phyloP scores from a whole-genome alignment of 2,797 vertebrate genomes.

The Spheniscus humboldti region DNA sequence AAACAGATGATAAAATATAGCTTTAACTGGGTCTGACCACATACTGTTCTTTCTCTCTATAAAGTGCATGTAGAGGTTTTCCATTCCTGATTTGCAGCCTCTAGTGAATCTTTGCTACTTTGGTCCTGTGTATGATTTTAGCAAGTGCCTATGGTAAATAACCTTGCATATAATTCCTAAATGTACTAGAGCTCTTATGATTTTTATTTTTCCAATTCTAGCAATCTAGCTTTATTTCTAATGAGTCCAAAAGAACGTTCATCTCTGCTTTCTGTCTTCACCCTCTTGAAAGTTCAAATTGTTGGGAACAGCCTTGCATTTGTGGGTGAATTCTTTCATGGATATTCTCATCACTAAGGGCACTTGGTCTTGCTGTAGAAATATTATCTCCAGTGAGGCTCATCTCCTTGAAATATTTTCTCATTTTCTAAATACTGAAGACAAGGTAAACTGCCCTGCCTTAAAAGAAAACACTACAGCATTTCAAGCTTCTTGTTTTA shows the following conservation, averaged over 20 bases:
- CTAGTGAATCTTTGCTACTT: neutral
- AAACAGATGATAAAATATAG: neutral
- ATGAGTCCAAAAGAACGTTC: neutral
- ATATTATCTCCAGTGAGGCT: neutral
- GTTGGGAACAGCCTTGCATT: neutral
- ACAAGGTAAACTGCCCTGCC: neutral
- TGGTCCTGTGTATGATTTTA: neutral
- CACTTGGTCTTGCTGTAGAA: neutral
- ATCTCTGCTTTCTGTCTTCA: neutral
- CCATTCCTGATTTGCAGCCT: neutral
- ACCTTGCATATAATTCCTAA: neutral
- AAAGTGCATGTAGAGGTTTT: neutral
- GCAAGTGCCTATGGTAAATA: neutral
- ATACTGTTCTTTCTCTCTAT: neutral
- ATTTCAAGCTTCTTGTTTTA: neutral
- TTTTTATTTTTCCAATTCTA: neutral
- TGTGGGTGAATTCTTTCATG: neutral
- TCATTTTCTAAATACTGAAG: slow-evolving; percentile 4
- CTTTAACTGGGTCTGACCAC: neutral
- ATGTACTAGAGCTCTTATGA: neutral
- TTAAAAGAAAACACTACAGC: neutral
- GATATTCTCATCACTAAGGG: neutral
- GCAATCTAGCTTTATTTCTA: neutral
- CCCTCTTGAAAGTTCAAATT: neutral
- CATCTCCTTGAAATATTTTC: slow-evolving; percentile 10